These are phyloP conservation scores for Schizotus pectinicornis DNA, from an alignment of 2,888 invertebrate genomes.

Conservation along the genomic window DNA sequence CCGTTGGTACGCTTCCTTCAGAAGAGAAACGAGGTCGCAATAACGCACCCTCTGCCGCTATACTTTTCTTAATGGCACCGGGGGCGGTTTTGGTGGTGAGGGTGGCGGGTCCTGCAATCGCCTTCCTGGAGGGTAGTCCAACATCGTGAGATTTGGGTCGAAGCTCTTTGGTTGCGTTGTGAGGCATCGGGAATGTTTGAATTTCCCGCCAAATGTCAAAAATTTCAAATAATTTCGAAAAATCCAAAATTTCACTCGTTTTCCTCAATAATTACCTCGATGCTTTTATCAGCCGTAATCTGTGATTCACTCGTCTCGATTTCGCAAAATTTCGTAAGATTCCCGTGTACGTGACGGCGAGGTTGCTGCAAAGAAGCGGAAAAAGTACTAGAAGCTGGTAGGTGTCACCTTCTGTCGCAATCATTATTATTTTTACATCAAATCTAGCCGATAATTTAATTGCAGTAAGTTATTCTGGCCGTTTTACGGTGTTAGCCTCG, in stretches of 20 bases:
- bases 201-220: conserved; percentile 12
- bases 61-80: conserved; percentile 14
- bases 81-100: conserved; percentile 14
- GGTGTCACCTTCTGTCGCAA: conserved; percentile 41
- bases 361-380: conserved; percentile 44
- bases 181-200: conserved; percentile 14
- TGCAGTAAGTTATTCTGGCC: conserved; percentile 6
- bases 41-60: neutral
- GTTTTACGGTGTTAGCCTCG: neutral
- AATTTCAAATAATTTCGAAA: neutral
- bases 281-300: conserved; percentile 15
- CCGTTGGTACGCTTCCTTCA: neutral
- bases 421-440: conserved; percentile 4
- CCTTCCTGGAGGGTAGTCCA: conserved; percentile 15
- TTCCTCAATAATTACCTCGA: conserved; percentile 5
- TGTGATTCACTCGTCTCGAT: conserved; percentile 15
- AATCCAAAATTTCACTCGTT: conserved; percentile 7
- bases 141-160: neutral
- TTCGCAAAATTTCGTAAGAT: too few species aligned
- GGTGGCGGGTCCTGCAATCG: conserved; percentile 25
- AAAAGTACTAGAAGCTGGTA: conserved; percentile 48
- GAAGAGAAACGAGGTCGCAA: conserved; percentile 9
- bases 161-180: conserved; percentile 5
- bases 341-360: conserved; percentile 21
- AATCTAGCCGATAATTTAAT: neutral